Base-by-base conservation (phyloP, 2,113 vertebrate species). In the Myiagra hebetior region DNA sequence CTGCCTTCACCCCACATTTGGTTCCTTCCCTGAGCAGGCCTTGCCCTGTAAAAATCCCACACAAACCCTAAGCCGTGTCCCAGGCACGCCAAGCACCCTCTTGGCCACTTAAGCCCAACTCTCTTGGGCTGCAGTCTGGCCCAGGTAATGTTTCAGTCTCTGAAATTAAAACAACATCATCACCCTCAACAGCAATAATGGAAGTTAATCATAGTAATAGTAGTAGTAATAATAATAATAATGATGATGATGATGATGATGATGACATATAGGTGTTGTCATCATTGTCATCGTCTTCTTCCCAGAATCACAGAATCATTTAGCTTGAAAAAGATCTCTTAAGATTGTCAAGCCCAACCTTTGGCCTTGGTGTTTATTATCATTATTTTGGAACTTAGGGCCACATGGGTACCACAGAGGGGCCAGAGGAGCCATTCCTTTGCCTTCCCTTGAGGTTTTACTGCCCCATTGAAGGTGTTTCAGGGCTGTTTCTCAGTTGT, bases 81-180 rank as follows among this genome's bases (percentile, higher is more conserved):
- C 56, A 31, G 28, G n/a, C 24, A 4, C 1, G 1, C 35, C 59
- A 30, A 50, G 5, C 9, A 46, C 18, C 30, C 26, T 65, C 46
- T 2, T 52, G 62, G 56, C 35, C 23, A 5, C 4, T 0, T 11
- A 22, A 60, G 2, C 37, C 65, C 47, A 28, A 3, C 2, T 30
- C 41, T 62, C 35, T 5, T 19, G 60, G 53, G 50, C 41, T 91
- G 59, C 60, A 92, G 64, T n/a, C 37, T 81, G 59, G 31, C 27
- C 22, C 59, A 70, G 9, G 11, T 5, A 3, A 15, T 12, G 7
- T 63, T 81, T 78, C 50, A 46, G 12, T 7, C 31, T 10, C n/a
- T 53, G 50, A 24, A 89, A 65, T 57, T 13, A 31, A 81, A 85
- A 55, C 26, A 84, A 3, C 19, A 23, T 31, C 53, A 18, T 42